Conservation (phyloP, 2,888 invertebrate species). For the Ophion ellenae region DNA sequence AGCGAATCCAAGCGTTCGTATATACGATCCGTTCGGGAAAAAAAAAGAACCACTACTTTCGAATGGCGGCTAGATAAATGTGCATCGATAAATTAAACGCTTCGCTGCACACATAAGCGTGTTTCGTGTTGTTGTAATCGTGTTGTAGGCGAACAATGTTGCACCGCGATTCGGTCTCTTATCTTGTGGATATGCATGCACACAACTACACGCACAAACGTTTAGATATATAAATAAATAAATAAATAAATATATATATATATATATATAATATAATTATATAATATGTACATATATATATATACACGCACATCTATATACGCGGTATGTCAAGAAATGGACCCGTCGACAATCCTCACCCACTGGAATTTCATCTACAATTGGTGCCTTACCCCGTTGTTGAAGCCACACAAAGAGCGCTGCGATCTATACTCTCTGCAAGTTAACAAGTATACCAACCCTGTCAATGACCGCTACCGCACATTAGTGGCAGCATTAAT, state of each 20-base stretch:
- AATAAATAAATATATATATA: too few relatives aligned
- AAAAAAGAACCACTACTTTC: conserved; percentile 19
- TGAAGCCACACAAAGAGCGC: neutral
- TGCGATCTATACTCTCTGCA: neutral
- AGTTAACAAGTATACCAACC: neutral
- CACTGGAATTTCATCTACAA: neutral
- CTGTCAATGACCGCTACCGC: too few relatives aligned
- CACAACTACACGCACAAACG: neutral
- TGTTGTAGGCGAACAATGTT: conserved; percentile 55
- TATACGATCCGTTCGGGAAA: conserved; percentile 2
- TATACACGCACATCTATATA: conserved; percentile 7
- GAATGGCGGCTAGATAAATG: conserved; percentile 47
- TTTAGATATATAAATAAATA: neutral
- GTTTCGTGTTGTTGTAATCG: conserved; percentile 46
- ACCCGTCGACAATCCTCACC: neutral
- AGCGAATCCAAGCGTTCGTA: neutral
- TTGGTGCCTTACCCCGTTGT: neutral
- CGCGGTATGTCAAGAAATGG: neutral
- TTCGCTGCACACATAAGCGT: conserved; percentile 47
- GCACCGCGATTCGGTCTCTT: conserved; percentile 36
- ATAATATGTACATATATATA: too few relatives aligned
- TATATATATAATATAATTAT: too few relatives aligned
- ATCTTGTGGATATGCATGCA: neutral
- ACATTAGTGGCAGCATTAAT: too few relatives aligned
- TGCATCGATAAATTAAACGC: conserved; percentile 62